phyloP scores from a whole-genome alignment of 2,797 vertebrate genomes.

The Agapornis canus region DNA sequence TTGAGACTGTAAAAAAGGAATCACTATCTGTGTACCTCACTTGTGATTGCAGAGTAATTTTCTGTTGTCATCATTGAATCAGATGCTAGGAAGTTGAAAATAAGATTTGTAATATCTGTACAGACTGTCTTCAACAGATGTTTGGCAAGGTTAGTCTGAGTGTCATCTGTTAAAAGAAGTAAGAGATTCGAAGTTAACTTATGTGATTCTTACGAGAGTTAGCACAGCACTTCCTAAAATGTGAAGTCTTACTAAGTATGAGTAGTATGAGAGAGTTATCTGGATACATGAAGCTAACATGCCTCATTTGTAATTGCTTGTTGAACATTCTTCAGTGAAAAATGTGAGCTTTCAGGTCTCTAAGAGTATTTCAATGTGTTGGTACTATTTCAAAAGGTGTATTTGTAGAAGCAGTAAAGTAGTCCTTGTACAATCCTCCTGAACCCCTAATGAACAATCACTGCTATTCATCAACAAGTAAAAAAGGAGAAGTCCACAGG shows the following conservation, averaged over 20 bases:
- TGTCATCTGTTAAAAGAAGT: conserved; percentile 86
- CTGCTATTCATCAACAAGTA: not conserved
- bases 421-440: not conserved
- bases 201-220: not conserved
- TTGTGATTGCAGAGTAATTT: conserved; percentile 83
- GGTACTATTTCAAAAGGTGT: not conserved
- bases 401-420: not conserved
- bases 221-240: not conserved
- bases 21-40: conserved; percentile 78
- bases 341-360: not conserved
- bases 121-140: conserved; percentile 91
- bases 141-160: conserved; percentile 86
- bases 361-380: not conserved
- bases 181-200: not conserved
- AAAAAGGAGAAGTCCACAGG: not conserved
- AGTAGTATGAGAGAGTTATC: not conserved
- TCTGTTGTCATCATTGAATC: conserved; percentile 91
- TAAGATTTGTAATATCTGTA: conserved; percentile 89
- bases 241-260: not conserved
- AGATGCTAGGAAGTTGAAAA: conserved; percentile 91
- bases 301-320: not conserved
- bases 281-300: not conserved
- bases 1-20: not conserved
- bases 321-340: not conserved
- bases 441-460: not conserved